phyloP scores from a whole-genome alignment of 2,113 vertebrate species.

The Mustela lutreola region DNA sequence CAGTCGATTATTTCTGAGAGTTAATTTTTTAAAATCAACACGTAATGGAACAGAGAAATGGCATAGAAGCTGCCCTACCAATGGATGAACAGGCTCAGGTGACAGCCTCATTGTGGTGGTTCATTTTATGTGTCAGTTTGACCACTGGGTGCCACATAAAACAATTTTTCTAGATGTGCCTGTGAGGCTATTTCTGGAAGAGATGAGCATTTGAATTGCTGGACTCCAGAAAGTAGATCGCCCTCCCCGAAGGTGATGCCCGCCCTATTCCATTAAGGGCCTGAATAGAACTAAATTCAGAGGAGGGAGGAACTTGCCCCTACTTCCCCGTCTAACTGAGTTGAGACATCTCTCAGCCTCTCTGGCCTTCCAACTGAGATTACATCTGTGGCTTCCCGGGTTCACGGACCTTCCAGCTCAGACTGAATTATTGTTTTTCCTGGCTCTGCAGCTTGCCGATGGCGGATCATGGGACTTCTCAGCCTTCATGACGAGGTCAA shows the following conservation, averaged over 20 bases:
- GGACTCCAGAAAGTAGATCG: background rate
- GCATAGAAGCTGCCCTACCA: background rate
- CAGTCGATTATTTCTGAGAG: constrained; percentile 40
- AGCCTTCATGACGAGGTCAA: background rate
- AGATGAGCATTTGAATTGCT: background rate
- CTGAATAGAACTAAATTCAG: background rate
- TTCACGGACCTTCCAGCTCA: background rate
- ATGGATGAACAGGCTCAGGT: background rate
- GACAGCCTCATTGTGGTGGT: background rate
- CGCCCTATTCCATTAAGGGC: background rate
- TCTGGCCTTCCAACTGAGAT: background rate
- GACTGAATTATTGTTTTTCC: background rate
- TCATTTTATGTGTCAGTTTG: background rate
- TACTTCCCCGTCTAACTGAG: background rate
- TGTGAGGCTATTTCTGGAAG: background rate
- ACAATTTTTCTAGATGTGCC: background rate
- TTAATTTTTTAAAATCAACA: constrained; percentile 66
- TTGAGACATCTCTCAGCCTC: background rate
- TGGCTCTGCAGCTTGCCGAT: background rate
- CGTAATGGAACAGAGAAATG: background rate
- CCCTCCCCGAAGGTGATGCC: background rate
- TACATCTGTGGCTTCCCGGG: background rate
- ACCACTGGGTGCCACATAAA: background rate
- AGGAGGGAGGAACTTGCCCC: background rate
- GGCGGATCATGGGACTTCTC: background rate